Conservation (phyloP, 2,113 vertebrate species). For the Xenopus borealis region DNA sequence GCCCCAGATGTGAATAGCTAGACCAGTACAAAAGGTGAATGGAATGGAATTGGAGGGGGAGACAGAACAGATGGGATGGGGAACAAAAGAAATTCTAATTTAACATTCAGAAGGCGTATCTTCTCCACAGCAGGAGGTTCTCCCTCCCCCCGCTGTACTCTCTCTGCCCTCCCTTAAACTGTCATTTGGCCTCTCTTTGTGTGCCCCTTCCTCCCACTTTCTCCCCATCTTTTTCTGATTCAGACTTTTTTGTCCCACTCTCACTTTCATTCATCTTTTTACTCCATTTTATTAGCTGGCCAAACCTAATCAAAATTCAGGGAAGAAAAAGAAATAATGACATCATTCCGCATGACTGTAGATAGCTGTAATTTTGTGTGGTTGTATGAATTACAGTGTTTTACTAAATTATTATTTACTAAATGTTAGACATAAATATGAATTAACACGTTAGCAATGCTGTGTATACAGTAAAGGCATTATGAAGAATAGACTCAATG, state of each 20-base stretch:
- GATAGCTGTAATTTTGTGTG: too few relatives aligned
- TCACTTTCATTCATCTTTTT: neutral
- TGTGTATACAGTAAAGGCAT: too few relatives aligned
- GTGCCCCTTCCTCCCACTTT: neutral
- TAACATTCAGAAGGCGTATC: slow-evolving; percentile 45
- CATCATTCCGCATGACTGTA: too few relatives aligned
- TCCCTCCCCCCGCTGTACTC: slow-evolving; percentile 8
- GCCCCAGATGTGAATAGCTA: slow-evolving; percentile 44
- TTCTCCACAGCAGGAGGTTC: slow-evolving; percentile 14
- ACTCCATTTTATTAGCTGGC: neutral
- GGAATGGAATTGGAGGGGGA: neutral
- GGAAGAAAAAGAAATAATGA: neutral
- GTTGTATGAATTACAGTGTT: too few relatives aligned
- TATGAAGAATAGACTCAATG: too few relatives aligned
- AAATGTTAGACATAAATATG: too few relatives aligned
- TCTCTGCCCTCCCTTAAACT: neutral
- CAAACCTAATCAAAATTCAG: neutral
- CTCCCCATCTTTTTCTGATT: neutral
- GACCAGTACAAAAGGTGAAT: slow-evolving; percentile 39
- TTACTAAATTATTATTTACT: too few relatives aligned
- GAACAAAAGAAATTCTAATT: slow-evolving; percentile 34
- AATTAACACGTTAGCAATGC: too few relatives aligned
- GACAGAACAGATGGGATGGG: slow-evolving; percentile 44
- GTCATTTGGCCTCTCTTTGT: neutral
- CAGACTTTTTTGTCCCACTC: neutral